Base-by-base conservation (phyloP, 1,140 invertebrate species). In the Bombyx mandarina region DNA sequence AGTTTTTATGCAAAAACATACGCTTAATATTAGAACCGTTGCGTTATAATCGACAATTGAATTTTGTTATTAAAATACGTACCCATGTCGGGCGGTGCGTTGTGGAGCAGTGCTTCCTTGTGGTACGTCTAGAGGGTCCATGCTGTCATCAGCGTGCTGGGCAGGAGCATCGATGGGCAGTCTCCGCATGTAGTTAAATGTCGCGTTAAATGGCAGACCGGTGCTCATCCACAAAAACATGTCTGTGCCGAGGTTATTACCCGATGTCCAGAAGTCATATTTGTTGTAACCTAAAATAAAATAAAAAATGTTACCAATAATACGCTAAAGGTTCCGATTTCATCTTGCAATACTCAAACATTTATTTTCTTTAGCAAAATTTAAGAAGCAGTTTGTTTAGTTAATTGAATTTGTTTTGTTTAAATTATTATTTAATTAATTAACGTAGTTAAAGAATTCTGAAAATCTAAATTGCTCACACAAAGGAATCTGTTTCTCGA, bases 181-280 rank as follows among this genome's bases (percentile, higher is more conserved):
- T 18, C 92, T 90, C 66, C 90, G 88, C 91, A 95, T 94, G 76
- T 93, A 94, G 82, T 94, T 93, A 83, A 96, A 96, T 8, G 94
- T 95, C 6, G 93, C 91, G 82, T 96, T 96, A 88, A 96, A 95
- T 45, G 94, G 94, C 52, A 95, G 80, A 7, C 95, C 95, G 44
- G 94, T 94, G 74, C 94, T 95, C 94, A 96, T 95, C 94, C 95
- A 96, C 45, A 96, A 85, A 83, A 94, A 94, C 93, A 95, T 95
- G 71, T 94, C 92, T 7, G 94, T 95, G 46, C 95, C 95, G 51
- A 96, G 86, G 65, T 93, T 92, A 87, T 96, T 96, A 49, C 95
- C 95, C 54, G 94, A 96, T 60, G 94, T 96, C 95, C 95, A 96
- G 83, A 95, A 96, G 75, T 96, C 94, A 68, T 93, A 94, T 73